Conservation (phyloP, 2,797 vertebrate species). For the Hybognathus amarus region DNA sequence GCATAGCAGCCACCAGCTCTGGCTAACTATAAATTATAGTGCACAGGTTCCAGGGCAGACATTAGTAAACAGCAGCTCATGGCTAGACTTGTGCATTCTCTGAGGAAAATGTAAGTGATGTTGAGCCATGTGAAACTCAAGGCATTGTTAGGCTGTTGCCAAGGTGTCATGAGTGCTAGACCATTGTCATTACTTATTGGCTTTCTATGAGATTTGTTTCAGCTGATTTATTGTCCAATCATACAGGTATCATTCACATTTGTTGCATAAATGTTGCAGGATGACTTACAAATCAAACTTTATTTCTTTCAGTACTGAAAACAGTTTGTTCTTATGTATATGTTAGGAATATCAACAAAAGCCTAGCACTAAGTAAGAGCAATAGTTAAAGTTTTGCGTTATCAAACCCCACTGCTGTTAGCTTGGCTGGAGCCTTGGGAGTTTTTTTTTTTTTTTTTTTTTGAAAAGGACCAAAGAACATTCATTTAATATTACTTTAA, state of each 20-base stretch:
- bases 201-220: neutral
- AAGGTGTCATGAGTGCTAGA: neutral
- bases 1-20: constrained; percentile 1
- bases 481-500: neutral
- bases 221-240: neutral
- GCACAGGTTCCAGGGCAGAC: neutral
- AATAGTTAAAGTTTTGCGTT: neutral
- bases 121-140: neutral
- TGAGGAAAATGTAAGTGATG: neutral
- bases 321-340: neutral
- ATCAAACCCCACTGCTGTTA: neutral
- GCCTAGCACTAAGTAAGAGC: neutral
- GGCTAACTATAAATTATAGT: constrained; percentile 18
- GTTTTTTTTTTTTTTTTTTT: neutral
- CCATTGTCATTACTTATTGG: neutral
- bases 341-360: constrained; percentile 2
- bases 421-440: neutral
- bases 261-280: neutral
- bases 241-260: neutral
- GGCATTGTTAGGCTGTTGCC: neutral
- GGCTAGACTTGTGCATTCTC: neutral
- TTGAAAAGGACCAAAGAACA: neutral
- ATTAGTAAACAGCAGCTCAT: constrained; percentile 1
- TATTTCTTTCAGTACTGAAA: neutral
- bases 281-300: neutral